phyloP scores from a whole-genome alignment of 23 tunicate genomes.

The Phallusia fumigata region DNA sequence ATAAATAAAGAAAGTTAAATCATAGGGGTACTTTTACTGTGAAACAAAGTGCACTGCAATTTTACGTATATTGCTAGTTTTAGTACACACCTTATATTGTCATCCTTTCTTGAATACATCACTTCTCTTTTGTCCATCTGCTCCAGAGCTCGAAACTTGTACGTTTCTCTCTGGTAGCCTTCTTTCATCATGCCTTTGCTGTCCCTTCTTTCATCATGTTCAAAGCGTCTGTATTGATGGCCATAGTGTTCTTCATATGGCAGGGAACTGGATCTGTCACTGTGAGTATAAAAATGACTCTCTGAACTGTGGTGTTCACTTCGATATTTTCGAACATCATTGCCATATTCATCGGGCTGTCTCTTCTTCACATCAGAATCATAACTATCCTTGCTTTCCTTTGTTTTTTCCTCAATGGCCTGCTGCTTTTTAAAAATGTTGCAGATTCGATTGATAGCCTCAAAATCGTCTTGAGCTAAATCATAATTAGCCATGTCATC shows the following conservation, averaged over 20 bases:
- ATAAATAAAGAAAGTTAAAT: too few relatives aligned
- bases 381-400: neutral
- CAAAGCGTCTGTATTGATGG: neutral
- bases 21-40: too few relatives aligned
- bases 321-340: neutral
- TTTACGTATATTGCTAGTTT: too few relatives aligned
- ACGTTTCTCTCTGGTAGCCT: neutral
- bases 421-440: neutral
- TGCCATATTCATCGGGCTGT: neutral
- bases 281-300: neutral
- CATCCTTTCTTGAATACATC: neutral
- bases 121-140: conserved; percentile 5
- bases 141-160: neutral
- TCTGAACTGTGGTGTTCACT: neutral
- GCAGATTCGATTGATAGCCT: neutral
- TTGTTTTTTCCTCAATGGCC: neutral
- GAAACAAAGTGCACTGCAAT: too few relatives aligned
- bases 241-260: neutral
- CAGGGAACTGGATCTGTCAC: neutral
- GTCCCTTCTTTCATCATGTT: neutral
- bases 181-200: neutral
- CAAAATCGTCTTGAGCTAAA: neutral
- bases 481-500: neutral
- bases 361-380: neutral
- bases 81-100: neutral